Evolutionary conservation across 2,113 vertebrate species (phyloP).

Genomic region (Pachypanchax playfairii): DNA sequence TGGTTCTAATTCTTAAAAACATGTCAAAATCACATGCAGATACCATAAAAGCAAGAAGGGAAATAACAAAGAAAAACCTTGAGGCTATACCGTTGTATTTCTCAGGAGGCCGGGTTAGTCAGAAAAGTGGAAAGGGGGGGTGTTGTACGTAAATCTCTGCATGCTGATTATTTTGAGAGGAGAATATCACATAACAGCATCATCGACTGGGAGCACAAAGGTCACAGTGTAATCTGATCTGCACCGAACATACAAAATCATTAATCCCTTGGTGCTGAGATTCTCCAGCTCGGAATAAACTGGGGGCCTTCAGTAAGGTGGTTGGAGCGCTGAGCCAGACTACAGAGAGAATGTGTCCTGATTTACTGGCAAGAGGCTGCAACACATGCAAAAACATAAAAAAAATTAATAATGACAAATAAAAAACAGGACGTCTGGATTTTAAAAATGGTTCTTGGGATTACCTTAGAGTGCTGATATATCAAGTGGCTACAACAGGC

Average conservation of each 20-base stretch:
- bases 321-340: slow-evolving; percentile 24
- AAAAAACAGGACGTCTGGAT: slow-evolving; percentile 40
- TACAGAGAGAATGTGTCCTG: slow-evolving; percentile 44
- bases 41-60: slow-evolving; percentile 22
- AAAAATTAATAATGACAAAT: slow-evolving; percentile 10
- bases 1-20: slow-evolving; percentile 19
- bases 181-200: slow-evolving; percentile 78
- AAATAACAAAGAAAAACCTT: slow-evolving; percentile 23
- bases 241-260: slow-evolving; percentile 87
- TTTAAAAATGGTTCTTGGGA: slow-evolving; percentile 47
- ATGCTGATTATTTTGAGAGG: slow-evolving; percentile 73
- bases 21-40: slow-evolving; percentile 22
- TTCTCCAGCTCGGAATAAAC: slow-evolving; percentile 78
- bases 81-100: slow-evolving; percentile 28
- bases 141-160: slow-evolving; percentile 66
- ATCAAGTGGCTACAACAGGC: slow-evolving; percentile 40
- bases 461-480: slow-evolving; percentile 39
- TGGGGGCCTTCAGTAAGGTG: slow-evolving; percentile 70
- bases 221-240: slow-evolving; percentile 85
- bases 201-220: slow-evolving; percentile 90
- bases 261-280: slow-evolving; percentile 83
- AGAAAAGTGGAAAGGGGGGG: slow-evolving; percentile 15
- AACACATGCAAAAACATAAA: slow-evolving; percentile 31
- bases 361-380: slow-evolving; percentile 51
- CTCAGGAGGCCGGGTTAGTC: slow-evolving; percentile 51